Evolutionary conservation across 2,888 invertebrate genomes (phyloP).

Genomic region (Agriopis aurantiaria): DNA sequence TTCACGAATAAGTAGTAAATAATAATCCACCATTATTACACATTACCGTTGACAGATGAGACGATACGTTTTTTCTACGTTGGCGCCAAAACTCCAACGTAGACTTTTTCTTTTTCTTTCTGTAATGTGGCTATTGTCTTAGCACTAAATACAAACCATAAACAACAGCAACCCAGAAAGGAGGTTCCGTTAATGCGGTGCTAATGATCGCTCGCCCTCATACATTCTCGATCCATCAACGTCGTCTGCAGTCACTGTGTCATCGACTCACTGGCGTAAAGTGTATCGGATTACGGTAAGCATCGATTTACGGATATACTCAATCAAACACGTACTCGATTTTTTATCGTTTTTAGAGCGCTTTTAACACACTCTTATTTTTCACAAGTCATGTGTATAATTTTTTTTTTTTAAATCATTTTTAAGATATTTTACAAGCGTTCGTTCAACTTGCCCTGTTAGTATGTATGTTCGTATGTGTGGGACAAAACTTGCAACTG

Average conservation of each 20-base stretch:
- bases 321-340: no score
- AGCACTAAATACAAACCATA: constrained; percentile 5
- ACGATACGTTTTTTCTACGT: no score
- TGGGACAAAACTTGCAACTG: no score
- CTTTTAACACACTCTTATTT: background rate
- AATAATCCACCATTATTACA: no score
- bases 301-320: background rate
- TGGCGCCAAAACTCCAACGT: no score
- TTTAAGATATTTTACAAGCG: no score
- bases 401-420: no score
- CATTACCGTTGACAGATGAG: no score
- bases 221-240: constrained; percentile 27
- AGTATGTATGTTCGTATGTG: no score
- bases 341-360: background rate
- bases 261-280: background rate
- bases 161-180: constrained; percentile 5
- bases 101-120: background rate
- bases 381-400: background rate
- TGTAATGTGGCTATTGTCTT: background rate
- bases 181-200: constrained; percentile 13
- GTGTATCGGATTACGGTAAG: background rate
- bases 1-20: no score
- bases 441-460: no score
- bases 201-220: constrained; percentile 23
- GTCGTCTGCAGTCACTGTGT: constrained; percentile 23